Base-by-base conservation (phyloP, 2,888 invertebrate genomes). In the Macaria notata region DNA sequence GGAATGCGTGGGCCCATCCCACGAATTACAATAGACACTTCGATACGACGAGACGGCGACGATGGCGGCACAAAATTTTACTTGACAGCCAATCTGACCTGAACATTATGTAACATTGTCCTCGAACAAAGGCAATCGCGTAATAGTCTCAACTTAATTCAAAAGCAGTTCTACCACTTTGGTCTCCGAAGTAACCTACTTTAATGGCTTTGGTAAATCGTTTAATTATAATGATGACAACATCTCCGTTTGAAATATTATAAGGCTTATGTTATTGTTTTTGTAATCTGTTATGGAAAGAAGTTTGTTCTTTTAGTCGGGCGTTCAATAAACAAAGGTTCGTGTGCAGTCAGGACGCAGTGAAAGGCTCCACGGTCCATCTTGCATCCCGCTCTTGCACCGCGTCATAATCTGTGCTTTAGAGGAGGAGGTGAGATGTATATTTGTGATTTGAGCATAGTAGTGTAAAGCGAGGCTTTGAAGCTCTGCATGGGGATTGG, bases 401-500 rank as follows among this genome's bases (percentile, higher is more conserved):
- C 31, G 49, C 49, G 38, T 49, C 9, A 54, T 36, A n/a, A 44
- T 50, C 30, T 31, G 4, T 46, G 54, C 29, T 50, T 39, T 43
- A 50, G 58, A 59, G 29, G 54, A 50, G 79, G 83, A 83, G 75
- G 71, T 73, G 71, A 74, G 68, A 73, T 61, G 71, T 74, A 82
- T 79, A 79, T 76, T 19, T 61, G 74, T 76, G 76, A 50, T 54
- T 79, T 80, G 78, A 67, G 74, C 47, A 47, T 51, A 30, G 54
- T 51, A 39, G 50, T 47, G 47, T 54, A 51, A 58, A 49, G 49
- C 42, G 45, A 49, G 42, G 49, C 38, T 54, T 42, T 49, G 68
- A 70, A 71, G 74, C 70, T 75, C 73, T 71, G 76, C 71, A 67
- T 72, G 69, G 69, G 75, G 79, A 84, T 86, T 84, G 81, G 84